Base-by-base conservation (phyloP, 2,888 invertebrate genomes). In the Diachrysia chrysitis region DNA sequence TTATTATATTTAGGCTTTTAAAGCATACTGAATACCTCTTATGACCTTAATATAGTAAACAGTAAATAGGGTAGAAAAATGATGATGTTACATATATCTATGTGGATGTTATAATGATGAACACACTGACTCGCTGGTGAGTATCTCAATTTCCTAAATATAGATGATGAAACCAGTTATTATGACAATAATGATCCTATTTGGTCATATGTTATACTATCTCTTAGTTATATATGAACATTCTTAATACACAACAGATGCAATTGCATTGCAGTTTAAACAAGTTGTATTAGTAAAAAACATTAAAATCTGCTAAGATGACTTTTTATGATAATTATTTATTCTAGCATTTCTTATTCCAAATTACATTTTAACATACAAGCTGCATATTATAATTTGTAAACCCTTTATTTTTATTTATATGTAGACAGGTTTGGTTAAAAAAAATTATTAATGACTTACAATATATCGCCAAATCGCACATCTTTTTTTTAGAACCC, bases 131-230 rank as follows among this genome's bases (percentile, higher is more conserved):
- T 32, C 58, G 71, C 81, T 81, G 81, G 78, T 81, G 66, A 80
- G 81, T 81, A 81, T 81, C 81, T 81, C 83, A 82, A 73, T 80
- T 82, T 68, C 75, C 62, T 82, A 80, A 71, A 69, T 71, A 51
- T 81, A 82, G 58, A 64, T 59, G 69, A 62, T 64, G 58, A 74
- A 76, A 64, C 62, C 72, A 58, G 14, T 55, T 19, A 35, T 42
- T 63, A 66, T 57, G 25, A 59, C 56, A 61, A 73, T 58, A 53
- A 58, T 53, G 37, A 54, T 53, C 14, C 61, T 71, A 71, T 55
- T 17, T 21, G 54, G 66, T 19, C 29, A 63, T 48, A 58, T 63
- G 69, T 61, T 60, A 61, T 59, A 63, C 71, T 79, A 81, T 81
- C 69, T 71, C 80, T 82, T 73, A 79, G 80, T 57, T 76, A 79